Percentiles rank a stretch among this genome's conserved stretches.
phyloP scores from a whole-genome alignment of 2,797 vertebrate genomes.

The Spheniscus humboldti region DNA sequence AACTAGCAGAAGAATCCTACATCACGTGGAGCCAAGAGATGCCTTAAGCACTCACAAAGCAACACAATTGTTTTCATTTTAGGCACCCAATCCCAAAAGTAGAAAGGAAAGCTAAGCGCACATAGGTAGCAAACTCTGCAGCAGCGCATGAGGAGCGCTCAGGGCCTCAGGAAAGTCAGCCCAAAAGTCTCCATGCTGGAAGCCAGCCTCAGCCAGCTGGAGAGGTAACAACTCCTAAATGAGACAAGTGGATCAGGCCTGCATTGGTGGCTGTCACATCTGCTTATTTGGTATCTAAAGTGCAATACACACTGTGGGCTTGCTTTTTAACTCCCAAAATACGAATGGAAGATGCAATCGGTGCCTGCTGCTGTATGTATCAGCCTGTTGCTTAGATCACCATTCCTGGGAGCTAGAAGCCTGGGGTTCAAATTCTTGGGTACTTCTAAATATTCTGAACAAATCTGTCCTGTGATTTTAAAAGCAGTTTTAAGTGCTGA shows the following conservation, averaged over 20 bases:
- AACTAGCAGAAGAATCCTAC: not conserved
- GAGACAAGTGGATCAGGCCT: not conserved
- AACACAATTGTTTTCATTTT: not conserved
- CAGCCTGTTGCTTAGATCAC: not conserved
- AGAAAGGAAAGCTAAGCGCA: not conserved
- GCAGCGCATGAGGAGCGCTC: not conserved
- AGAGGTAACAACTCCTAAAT: not conserved
- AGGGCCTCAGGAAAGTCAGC: not conserved
- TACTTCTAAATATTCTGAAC: not conserved
- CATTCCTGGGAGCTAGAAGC: not conserved
- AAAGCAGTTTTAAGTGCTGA: not conserved
- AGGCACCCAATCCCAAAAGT: not conserved
- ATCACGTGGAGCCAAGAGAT: not conserved
- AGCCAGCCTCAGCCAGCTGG: not conserved
- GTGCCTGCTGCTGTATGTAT: not conserved
- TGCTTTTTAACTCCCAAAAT: not conserved
- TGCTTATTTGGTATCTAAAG: not conserved
- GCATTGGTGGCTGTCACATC: not conserved
- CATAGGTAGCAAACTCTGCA: not conserved
- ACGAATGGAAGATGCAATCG: not conserved
- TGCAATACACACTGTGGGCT: not conserved
- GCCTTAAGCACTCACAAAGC: not conserved
- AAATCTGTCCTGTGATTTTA: not conserved
- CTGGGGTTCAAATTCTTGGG: not conserved
- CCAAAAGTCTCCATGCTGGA: not conserved